Evolutionary conservation across 35 echinoderm and acorn worm genomes (phyloP).

Genomic region (Holothuria glaberrima): DNA sequence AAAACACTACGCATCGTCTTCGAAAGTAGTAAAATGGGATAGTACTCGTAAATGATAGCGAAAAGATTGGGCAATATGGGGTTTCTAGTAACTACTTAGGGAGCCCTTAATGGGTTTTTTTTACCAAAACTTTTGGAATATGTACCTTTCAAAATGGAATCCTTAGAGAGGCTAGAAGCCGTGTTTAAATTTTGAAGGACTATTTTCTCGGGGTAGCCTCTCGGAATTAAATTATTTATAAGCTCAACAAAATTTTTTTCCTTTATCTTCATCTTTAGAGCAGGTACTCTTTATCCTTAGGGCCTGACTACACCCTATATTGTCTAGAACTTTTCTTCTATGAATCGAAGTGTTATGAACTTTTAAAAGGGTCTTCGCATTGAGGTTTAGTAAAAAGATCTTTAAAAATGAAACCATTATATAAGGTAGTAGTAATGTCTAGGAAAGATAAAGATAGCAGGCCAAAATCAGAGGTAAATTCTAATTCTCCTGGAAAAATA

Average conservation of each 20-base stretch:
- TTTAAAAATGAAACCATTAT: neutral
- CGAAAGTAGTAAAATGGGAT: neutral
- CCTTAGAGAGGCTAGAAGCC: neutral
- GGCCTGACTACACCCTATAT: neutral
- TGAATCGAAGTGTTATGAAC: neutral
- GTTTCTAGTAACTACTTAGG: neutral
- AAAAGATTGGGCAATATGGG: neutral
- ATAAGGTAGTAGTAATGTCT: neutral
- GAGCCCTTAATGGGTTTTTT: neutral
- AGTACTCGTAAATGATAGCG: neutral
- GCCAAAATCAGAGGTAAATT: neutral
- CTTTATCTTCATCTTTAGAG: neutral
- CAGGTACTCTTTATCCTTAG: neutral
- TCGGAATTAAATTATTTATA: no score
- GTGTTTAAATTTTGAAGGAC: no score
- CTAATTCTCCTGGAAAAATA: constrained; percentile 2
- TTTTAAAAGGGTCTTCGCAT: neutral
- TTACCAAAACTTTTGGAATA: neutral
- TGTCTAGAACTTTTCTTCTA: neutral
- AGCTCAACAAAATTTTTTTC: neutral
- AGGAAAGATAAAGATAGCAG: neutral
- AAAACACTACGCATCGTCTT: neutral
- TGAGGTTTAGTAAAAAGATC: neutral
- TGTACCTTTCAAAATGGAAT: no score
- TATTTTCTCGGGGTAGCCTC: no score